These are phyloP conservation scores for Monomorium pharaonis DNA, from an alignment of 1,140 invertebrate species.

Conservation along the genomic window DNA sequence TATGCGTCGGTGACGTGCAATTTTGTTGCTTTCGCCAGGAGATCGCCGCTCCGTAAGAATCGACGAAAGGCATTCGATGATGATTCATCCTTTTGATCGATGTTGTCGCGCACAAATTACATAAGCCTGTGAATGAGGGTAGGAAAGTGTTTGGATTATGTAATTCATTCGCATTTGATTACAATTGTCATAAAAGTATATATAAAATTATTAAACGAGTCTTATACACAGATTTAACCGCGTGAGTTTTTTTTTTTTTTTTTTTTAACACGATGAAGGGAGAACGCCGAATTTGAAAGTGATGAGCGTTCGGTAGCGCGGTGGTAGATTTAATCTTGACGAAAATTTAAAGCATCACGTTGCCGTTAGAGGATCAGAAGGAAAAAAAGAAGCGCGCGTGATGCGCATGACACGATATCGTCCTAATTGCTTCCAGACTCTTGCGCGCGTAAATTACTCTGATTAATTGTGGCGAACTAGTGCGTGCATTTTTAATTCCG, in stretches of 20 bases:
- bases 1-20: slow-evolving; percentile 66
- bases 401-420: slow-evolving; percentile 52
- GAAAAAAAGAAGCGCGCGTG: too few relatives aligned
- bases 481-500: slow-evolving; percentile 50
- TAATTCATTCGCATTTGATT: not conserved
- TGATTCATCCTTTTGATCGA: slow-evolving; percentile 42
- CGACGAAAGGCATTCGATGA: slow-evolving; percentile 36
- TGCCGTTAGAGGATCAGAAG: slow-evolving; percentile 32
- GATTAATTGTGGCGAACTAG: slow-evolving; percentile 61
- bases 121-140: not conserved
- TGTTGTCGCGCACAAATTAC: slow-evolving; percentile 30
- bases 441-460: slow-evolving; percentile 58
- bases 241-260: not conserved
- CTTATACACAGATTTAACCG: not conserved
- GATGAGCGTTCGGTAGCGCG: not conserved
- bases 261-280: not conserved
- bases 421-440: slow-evolving; percentile 56
- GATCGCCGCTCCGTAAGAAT: slow-evolving; percentile 63
- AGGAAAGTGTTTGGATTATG: not conserved
- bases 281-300: not conserved
- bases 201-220: not conserved
- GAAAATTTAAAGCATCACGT: not conserved
- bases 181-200: not conserved
- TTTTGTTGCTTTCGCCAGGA: slow-evolving; percentile 68
- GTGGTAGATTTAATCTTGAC: not conserved